Percentiles rank a stretch among this genome's conserved stretches.
phyloP scores from a whole-genome alignment of 2,888 invertebrate species.

The Pyrgus malvae region DNA sequence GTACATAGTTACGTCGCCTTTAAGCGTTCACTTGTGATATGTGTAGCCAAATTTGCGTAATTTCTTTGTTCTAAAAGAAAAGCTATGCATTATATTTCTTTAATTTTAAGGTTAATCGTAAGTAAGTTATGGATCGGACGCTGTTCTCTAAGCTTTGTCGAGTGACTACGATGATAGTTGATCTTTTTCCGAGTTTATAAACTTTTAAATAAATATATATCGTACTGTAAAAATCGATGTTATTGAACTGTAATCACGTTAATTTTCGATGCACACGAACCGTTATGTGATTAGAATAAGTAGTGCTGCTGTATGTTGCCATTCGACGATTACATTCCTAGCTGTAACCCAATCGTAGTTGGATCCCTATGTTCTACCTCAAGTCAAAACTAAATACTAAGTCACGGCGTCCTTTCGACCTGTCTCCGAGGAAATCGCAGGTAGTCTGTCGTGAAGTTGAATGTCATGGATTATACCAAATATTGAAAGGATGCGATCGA shows the following conservation, averaged over 20 bases:
- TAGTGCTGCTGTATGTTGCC: slow-evolving; percentile 74
- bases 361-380: slow-evolving; percentile 78
- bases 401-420: slow-evolving; percentile 66
- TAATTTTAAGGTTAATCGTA: slow-evolving; percentile 57
- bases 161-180: slow-evolving; percentile 45
- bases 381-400: slow-evolving; percentile 72
- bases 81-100: slow-evolving; percentile 75
- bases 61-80: slow-evolving; percentile 81
- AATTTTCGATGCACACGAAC: slow-evolving; percentile 51
- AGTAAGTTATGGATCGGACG: slow-evolving; percentile 45
- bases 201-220: slow-evolving; percentile 36
- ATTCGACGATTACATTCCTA: slow-evolving; percentile 77
- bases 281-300: slow-evolving; percentile 63
- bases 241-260: slow-evolving; percentile 46
- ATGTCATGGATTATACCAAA: slow-evolving; percentile 61
- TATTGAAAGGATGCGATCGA: slow-evolving; percentile 67
- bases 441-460: slow-evolving; percentile 32
- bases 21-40: slow-evolving; percentile 81
- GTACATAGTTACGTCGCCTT: slow-evolving; percentile 70
- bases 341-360: slow-evolving; percentile 72
- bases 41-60: slow-evolving; percentile 81
- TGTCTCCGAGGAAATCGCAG: slow-evolving; percentile 28
- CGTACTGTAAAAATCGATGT: slow-evolving; percentile 47
- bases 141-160: slow-evolving; percentile 47
- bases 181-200: slow-evolving; percentile 54